A percentile compares a stretch with the other conserved stretches of the same genome.
phyloP scores from a whole-genome alignment of 1,140 invertebrate species.

The Diorhabda sublineata region DNA sequence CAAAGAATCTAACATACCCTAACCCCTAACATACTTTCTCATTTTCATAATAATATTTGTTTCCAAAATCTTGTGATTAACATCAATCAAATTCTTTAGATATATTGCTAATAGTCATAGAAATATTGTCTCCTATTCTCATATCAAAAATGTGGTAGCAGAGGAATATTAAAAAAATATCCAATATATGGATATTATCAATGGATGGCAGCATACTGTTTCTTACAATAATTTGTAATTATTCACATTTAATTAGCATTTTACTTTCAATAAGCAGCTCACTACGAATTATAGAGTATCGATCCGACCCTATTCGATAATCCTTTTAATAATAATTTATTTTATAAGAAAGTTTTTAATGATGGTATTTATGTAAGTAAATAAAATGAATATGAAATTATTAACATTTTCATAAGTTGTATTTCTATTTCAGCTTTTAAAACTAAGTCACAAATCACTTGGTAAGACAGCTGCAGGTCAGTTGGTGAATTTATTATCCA shows the following conservation, averaged over 20 bases:
- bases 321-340: neutral
- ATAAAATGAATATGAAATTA: neutral
- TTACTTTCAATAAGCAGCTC: neutral
- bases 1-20: no score
- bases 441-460: constrained; percentile 61
- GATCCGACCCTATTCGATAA: neutral
- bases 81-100: no score
- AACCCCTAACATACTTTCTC: no score
- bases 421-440: constrained; percentile 50
- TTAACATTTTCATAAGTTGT: neutral
- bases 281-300: neutral
- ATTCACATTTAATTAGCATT: neutral
- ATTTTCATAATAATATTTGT: no score
- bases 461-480: constrained; percentile 72
- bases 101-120: no score
- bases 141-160: no score
- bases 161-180: no score
- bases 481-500: constrained; percentile 79
- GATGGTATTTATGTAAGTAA: neutral
- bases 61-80: no score
- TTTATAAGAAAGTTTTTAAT: neutral
- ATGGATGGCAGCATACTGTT: no score
- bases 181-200: no score
- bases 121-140: no score
- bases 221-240: no score